These are phyloP conservation scores for Oligia fasciuncula DNA, from an alignment of 2,888 invertebrate genomes.

Conservation along the genomic window DNA sequence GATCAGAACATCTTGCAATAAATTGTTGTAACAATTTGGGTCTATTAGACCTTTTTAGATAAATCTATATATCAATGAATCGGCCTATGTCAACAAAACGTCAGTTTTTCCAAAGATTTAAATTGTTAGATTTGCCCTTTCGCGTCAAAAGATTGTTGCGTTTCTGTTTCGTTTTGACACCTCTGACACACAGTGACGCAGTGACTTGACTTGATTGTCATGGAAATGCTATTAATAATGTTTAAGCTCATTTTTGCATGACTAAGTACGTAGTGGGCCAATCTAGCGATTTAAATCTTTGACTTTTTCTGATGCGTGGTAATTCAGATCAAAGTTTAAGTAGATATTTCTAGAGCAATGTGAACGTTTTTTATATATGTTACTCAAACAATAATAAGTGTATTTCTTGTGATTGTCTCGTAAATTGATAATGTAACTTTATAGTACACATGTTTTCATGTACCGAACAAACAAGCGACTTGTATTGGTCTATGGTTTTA, in stretches of 20 bases:
- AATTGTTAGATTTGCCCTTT: not conserved
- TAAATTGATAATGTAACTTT: conserved; percentile 16
- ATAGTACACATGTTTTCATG: conserved; percentile 42
- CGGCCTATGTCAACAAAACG: not conserved
- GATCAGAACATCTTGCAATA: not conserved
- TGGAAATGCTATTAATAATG: not conserved
- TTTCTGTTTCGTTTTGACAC: not conserved
- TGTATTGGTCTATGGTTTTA: conserved; percentile 22
- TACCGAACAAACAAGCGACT: conserved; percentile 27
- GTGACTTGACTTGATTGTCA: not conserved
- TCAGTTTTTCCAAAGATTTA: not conserved
- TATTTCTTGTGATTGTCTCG: conserved; percentile 22
- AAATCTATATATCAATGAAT: conserved; percentile 4
- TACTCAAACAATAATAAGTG: conserved; percentile 31
- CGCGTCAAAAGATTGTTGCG: too few species aligned
- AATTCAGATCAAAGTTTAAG: conserved; percentile 1
- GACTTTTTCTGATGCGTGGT: not conserved
- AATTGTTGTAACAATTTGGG: not conserved
- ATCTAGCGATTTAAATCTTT: not conserved
- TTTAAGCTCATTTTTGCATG: not conserved
- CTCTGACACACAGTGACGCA: not conserved
- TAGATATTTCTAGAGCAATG: conserved; percentile 23
- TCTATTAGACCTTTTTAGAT: not conserved
- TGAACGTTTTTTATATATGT: conserved; percentile 31
- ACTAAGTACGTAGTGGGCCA: not conserved